A percentile compares a stretch with the other conserved stretches of the same genome.
Evolutionary conservation across 2,888 invertebrate genomes (phyloP).

Genomic region (Galerucella pusilla): DNA sequence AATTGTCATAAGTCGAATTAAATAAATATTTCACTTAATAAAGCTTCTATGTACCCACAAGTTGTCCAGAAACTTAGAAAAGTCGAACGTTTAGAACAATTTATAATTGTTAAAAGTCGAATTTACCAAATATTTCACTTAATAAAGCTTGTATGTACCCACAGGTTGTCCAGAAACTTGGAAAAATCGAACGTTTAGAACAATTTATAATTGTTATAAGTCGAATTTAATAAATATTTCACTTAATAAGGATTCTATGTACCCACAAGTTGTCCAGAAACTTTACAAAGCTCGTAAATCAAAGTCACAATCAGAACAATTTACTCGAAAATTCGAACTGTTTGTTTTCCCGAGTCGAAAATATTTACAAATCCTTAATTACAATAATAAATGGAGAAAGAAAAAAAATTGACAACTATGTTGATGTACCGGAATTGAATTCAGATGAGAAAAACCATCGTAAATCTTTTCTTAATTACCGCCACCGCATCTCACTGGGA

Average conservation of each 20-base stretch:
- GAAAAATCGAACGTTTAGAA: neutral
- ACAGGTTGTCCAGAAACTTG: too few species aligned
- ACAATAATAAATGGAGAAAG: constrained; percentile 6
- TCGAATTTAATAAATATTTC: neutral
- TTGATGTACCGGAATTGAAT: constrained; percentile 4
- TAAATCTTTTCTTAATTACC: constrained; percentile 30
- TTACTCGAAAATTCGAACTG: neutral
- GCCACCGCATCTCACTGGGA: neutral
- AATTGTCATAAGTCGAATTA: too few species aligned
- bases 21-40: too few species aligned
- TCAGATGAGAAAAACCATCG: constrained; percentile 24
- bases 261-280: too few species aligned
- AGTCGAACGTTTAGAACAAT: too few species aligned
- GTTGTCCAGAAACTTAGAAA: too few species aligned
- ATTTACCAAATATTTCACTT: too few species aligned
- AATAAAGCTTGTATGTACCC: too few species aligned
- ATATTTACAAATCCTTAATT: constrained; percentile 2
- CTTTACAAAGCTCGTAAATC: neutral
- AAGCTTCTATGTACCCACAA: too few species aligned
- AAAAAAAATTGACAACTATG: neutral
- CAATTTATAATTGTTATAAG: neutral
- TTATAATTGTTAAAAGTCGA: too few species aligned
- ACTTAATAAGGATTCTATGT: too few species aligned
- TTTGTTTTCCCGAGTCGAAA: neutral
- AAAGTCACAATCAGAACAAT: neutral